These are phyloP conservation scores for Chiloscyllium plagiosum DNA, from an alignment of 2,113 vertebrate species.

Conservation along the genomic window DNA sequence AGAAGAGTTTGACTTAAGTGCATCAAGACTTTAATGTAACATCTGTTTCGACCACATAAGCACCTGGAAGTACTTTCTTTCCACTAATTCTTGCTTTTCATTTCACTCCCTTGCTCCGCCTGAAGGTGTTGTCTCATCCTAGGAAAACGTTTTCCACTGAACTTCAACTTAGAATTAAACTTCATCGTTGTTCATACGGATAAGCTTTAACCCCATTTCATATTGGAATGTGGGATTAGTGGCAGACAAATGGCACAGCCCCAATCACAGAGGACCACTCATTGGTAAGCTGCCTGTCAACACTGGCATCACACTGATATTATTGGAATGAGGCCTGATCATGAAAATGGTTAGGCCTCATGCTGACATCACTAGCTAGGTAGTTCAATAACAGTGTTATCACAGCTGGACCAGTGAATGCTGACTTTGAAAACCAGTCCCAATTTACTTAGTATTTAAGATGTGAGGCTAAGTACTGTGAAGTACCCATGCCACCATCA, in stretches of 20 bases:
- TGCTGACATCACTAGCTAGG: not conserved
- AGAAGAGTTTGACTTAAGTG: not conserved
- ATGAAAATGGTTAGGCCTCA: not conserved
- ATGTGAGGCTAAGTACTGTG: not conserved
- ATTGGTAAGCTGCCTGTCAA: not conserved
- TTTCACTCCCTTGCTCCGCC: not conserved
- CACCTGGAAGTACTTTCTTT: not conserved
- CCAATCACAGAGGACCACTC: not conserved
- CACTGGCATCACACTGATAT: not conserved
- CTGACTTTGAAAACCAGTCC: not conserved
- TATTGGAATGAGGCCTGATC: not conserved
- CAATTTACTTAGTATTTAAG: not conserved
- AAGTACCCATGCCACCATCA: not conserved
- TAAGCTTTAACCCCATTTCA: not conserved
- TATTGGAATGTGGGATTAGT: not conserved
- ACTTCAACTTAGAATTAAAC: not conserved
- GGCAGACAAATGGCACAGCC: not conserved
- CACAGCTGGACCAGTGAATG: not conserved
- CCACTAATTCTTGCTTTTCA: not conserved
- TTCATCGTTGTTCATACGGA: not conserved
- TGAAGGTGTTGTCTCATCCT: not conserved
- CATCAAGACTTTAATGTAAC: not conserved
- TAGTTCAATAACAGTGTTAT: not conserved
- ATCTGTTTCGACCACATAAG: constrained; percentile 14
- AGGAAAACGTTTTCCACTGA: not conserved